These are phyloP conservation scores for Corythaeola cristata DNA, from an alignment of 2,113 vertebrate species.

Conservation along the genomic window DNA sequence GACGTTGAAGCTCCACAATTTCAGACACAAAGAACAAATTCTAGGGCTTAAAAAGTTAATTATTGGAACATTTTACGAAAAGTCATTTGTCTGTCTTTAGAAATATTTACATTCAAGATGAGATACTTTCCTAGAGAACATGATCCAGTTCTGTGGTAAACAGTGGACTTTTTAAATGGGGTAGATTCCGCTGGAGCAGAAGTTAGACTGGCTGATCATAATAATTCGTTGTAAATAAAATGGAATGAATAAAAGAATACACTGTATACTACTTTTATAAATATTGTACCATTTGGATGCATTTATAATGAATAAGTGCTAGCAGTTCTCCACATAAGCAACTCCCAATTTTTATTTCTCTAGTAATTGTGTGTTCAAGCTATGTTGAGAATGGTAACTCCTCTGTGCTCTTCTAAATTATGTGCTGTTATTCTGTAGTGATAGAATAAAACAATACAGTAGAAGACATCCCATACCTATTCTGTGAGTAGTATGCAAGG, in stretches of 20 bases:
- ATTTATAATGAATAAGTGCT: not conserved
- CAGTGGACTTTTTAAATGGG: not conserved
- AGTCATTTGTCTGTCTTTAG: not conserved
- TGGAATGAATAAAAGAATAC: not conserved
- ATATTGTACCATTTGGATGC: not conserved
- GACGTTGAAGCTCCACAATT: not conserved
- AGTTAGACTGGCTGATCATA: not conserved
- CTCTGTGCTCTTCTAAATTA: not conserved
- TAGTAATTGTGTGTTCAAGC: not conserved
- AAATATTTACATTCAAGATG: not conserved
- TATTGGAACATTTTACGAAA: not conserved
- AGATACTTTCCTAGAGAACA: not conserved
- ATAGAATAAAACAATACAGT: not conserved
- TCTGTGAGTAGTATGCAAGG: not conserved
- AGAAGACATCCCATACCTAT: not conserved
- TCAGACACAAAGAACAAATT: not conserved
- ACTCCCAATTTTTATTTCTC: not conserved
- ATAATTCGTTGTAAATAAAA: not conserved
- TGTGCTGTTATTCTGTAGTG: not conserved
- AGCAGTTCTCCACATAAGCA: not conserved
- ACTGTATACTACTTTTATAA: not conserved
- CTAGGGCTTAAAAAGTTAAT: not conserved
- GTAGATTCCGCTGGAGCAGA: not conserved
- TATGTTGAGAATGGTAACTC: not conserved
- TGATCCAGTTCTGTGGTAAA: not conserved